Percentiles rank a stretch among this genome's conserved stretches.
These are phyloP conservation scores for Serinus canaria DNA, from an alignment of 2,113 vertebrate species.

Conservation along the genomic window DNA sequence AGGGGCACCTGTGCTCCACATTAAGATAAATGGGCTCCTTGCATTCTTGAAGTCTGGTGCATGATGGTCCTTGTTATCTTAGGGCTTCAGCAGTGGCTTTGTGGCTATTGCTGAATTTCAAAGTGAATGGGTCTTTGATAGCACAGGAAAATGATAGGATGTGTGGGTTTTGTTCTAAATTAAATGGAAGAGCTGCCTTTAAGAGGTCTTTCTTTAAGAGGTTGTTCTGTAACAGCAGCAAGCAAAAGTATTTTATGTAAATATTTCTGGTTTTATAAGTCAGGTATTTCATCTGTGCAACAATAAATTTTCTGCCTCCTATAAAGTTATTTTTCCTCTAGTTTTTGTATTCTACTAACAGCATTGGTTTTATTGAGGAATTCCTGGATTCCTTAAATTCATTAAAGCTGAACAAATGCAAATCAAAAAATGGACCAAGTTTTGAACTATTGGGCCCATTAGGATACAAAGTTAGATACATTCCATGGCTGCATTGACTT, in stretches of 20 bases:
- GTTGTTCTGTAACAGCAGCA: background rate
- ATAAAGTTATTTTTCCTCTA: background rate
- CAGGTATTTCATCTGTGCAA: background rate
- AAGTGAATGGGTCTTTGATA: background rate
- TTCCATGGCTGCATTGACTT: background rate
- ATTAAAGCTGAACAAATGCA: background rate
- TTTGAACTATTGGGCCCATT: background rate
- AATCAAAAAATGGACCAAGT: background rate
- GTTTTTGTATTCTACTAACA: background rate
- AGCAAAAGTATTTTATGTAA: background rate
- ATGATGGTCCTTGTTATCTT: background rate
- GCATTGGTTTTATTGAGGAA: background rate
- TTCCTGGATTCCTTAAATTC: background rate
- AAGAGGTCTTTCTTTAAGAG: background rate
- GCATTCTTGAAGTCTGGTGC: background rate
- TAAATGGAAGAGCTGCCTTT: background rate
- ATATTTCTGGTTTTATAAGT: background rate
- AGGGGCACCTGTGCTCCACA: background rate
- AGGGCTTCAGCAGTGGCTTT: background rate
- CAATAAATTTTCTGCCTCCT: background rate
- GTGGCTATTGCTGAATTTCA: background rate
- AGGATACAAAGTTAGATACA: background rate
- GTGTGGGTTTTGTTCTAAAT: background rate
- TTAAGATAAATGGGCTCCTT: background rate
- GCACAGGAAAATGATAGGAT: background rate